phyloP scores from a whole-genome alignment of 2,888 invertebrate genomes.

The Minunthozetes semirufus region DNA sequence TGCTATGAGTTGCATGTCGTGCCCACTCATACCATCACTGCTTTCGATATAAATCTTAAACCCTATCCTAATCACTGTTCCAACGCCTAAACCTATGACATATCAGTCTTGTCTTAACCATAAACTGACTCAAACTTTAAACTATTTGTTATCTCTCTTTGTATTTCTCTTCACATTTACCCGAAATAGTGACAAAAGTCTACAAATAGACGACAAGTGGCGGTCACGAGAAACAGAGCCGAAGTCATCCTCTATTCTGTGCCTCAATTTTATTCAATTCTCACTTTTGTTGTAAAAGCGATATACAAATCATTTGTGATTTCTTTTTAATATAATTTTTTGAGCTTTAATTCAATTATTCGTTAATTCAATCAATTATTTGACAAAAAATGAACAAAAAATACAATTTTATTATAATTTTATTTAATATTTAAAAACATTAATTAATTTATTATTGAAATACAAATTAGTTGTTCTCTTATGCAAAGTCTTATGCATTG shows the following conservation, averaged over 20 bases:
- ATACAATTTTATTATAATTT: neutral
- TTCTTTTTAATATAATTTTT: constrained; percentile 17
- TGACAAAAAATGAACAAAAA: too few species aligned
- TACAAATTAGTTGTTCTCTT: neutral
- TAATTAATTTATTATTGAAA: neutral
- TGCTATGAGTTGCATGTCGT: neutral
- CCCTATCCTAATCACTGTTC: neutral
- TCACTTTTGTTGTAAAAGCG: constrained; percentile 2
- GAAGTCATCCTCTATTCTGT: constrained; percentile 15
- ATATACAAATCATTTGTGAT: constrained; percentile 29
- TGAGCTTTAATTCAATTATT: constrained; percentile 18
- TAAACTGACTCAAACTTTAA: neutral
- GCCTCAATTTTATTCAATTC: constrained; percentile 23
- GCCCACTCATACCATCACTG: neutral
- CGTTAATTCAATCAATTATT: too few species aligned
- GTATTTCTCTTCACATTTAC: neutral
- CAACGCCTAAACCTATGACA: neutral
- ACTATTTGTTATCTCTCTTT: neutral
- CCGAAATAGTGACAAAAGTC: neutral
- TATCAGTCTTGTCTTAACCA: too few species aligned
- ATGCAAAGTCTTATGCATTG: constrained; percentile 16
- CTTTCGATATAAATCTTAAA: too few species aligned
- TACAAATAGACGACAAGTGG: neutral
- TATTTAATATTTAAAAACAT: neutral
- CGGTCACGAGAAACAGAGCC: neutral